Evolutionary conservation across 2,888 invertebrate species (phyloP).

Genomic region (Ennomos quercinarius): DNA sequence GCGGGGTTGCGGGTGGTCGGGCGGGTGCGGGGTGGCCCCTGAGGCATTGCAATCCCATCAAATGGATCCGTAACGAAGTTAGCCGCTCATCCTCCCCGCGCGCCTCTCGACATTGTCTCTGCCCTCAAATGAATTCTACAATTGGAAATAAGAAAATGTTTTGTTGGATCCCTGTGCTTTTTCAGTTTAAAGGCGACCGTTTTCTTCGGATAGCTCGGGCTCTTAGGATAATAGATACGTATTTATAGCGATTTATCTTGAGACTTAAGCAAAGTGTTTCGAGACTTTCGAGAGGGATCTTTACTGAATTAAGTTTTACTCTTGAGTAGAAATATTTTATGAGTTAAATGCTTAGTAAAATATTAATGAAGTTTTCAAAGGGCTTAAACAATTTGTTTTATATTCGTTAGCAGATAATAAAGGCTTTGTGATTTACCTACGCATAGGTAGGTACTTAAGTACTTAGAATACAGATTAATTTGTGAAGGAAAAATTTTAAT

Average conservation of each 20-base stretch:
- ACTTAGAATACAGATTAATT: too few species aligned
- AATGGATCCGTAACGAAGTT: slow-evolving; percentile 93
- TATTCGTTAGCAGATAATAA: too few species aligned
- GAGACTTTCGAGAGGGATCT: slow-evolving; percentile 56
- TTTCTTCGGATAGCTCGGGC: slow-evolving; percentile 73
- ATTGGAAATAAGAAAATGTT: slow-evolving; percentile 86
- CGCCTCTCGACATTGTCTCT: slow-evolving; percentile 84
- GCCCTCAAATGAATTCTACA: slow-evolving; percentile 86
- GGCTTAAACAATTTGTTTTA: neutral
- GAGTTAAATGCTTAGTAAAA: slow-evolving; percentile 31
- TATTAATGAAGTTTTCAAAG: slow-evolving; percentile 13
- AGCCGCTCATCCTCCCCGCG: slow-evolving; percentile 86
- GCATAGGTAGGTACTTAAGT: too few species aligned
- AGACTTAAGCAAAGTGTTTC: slow-evolving; percentile 56
- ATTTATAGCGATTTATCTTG: slow-evolving; percentile 50
- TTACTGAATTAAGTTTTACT: slow-evolving; percentile 55
- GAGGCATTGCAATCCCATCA: slow-evolving; percentile 90
- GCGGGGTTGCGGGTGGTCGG: slow-evolving; percentile 51
- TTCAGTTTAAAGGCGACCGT: slow-evolving; percentile 82
- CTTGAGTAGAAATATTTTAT: slow-evolving; percentile 33
- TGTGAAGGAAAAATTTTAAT: too few species aligned
- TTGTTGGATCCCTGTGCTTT: slow-evolving; percentile 83
- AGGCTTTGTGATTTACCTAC: too few species aligned
- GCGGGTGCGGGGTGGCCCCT: slow-evolving; percentile 71
- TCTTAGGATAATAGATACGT: slow-evolving; percentile 51